These are phyloP conservation scores for Phasia obesa DNA, from an alignment of 2,888 invertebrate species.

Conservation along the genomic window DNA sequence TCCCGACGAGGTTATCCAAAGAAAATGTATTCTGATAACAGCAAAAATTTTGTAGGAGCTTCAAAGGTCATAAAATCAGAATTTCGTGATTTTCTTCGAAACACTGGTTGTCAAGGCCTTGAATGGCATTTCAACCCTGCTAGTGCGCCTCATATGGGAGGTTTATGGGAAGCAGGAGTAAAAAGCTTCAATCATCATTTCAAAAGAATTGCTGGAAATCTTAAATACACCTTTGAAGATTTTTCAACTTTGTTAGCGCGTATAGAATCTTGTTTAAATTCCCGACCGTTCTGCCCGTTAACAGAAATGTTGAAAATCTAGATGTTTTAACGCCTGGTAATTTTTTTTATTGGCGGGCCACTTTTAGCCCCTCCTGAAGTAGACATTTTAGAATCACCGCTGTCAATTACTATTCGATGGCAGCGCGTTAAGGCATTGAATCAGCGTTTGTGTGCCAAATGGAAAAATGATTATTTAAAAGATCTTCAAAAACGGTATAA, in stretches of 20 bases:
- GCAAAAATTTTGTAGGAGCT: too few relatives aligned
- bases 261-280: constrained; percentile 61
- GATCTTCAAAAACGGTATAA: constrained; percentile 30
- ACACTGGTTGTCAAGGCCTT: too few relatives aligned
- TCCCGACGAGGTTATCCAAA: too few relatives aligned
- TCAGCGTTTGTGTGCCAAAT: constrained; percentile 36
- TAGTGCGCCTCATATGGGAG: too few relatives aligned
- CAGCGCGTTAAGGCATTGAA: constrained; percentile 46
- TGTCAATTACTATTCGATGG: constrained; percentile 44
- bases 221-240: too few relatives aligned
- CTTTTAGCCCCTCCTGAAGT: constrained; percentile 41
- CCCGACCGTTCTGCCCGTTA: constrained; percentile 38
- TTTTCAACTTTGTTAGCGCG: constrained; percentile 55
- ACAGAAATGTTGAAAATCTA: neutral
- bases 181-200: too few relatives aligned
- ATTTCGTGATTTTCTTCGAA: too few relatives aligned
- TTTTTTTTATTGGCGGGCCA: constrained; percentile 55
- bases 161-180: too few relatives aligned
- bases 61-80: neutral
- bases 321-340: constrained; percentile 51
- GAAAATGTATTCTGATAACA: too few relatives aligned
- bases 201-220: too few relatives aligned
- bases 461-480: neutral
- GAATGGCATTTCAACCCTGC: too few relatives aligned
- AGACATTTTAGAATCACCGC: constrained; percentile 10